Conservation (phyloP, 2,113 vertebrate genomes). For the Crotalus viridis region DNA sequence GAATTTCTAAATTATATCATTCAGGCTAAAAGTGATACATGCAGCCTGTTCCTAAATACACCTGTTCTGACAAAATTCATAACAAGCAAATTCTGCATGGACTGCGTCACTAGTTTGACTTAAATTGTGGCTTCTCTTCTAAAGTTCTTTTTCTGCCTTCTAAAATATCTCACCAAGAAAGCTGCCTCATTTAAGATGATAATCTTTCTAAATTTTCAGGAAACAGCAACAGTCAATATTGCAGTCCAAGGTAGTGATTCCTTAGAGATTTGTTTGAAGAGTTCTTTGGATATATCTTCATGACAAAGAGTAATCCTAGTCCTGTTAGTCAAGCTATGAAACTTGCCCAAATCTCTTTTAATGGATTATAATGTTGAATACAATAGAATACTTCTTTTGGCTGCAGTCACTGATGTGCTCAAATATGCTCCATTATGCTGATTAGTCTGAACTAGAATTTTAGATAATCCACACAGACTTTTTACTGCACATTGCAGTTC, state of each 20-base stretch:
- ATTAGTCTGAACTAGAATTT: not conserved
- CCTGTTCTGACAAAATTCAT: not conserved
- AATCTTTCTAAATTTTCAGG: not conserved
- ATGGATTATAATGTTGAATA: not conserved
- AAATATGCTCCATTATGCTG: not conserved
- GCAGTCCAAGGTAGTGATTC: not conserved
- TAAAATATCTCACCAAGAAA: not conserved
- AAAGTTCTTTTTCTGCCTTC: not conserved
- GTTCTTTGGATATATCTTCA: not conserved
- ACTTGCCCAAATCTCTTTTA: not conserved
- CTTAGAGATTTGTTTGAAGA: not conserved
- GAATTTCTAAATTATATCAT: not conserved
- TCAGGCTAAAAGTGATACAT: not conserved
- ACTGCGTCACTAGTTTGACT: too few species aligned
- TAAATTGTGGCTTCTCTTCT: not conserved
- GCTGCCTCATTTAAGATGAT: not conserved
- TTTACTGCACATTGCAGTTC: not conserved
- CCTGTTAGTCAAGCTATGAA: not conserved
- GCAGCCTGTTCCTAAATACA: not conserved
- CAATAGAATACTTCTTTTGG: not conserved
- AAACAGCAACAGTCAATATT: not conserved
- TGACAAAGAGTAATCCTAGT: not conserved
- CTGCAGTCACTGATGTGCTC: not conserved
- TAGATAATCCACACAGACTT: not conserved
- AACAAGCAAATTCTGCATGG: not conserved